A percentile compares a stretch with the other conserved stretches of the same genome.
Conservation (phyloP, 2,888 invertebrate species). For the Drosophila atripex region DNA sequence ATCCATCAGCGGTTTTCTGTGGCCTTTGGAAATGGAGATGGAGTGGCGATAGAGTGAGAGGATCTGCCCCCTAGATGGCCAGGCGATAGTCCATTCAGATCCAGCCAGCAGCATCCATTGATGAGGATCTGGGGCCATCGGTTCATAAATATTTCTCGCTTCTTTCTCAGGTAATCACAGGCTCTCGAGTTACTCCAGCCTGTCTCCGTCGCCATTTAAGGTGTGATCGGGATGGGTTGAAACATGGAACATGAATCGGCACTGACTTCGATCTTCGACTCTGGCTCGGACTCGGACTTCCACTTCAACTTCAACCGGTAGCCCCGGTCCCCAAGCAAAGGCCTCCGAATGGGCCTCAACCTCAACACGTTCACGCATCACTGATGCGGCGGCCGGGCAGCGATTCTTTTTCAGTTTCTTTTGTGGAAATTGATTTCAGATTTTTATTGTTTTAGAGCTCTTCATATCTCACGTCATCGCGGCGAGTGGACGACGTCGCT, state of each 20-base stretch:
- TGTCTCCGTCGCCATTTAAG: slow-evolving; percentile 71
- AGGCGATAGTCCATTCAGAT: slow-evolving; percentile 46
- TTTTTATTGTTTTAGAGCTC: slow-evolving; percentile 66
- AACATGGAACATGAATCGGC: slow-evolving; percentile 27
- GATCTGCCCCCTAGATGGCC: slow-evolving; percentile 43
- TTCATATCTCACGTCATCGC: slow-evolving; percentile 74
- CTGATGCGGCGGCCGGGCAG: slow-evolving; percentile 49
- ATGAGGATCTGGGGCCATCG: slow-evolving; percentile 61
- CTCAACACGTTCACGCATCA: slow-evolving; percentile 74
- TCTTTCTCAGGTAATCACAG: slow-evolving; percentile 66
- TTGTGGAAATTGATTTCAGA: slow-evolving; percentile 75
- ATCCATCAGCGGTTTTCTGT: slow-evolving; percentile 32
- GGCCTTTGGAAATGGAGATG: slow-evolving; percentile 55
- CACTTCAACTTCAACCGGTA: slow-evolving; percentile 40
- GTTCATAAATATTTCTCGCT: slow-evolving; percentile 74
- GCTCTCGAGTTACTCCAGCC: slow-evolving; percentile 67
- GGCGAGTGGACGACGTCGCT: slow-evolving; percentile 50
- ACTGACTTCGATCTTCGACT: slow-evolving; percentile 11
- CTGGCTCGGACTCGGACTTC: slow-evolving; percentile 12
- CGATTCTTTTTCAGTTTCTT: slow-evolving; percentile 26
- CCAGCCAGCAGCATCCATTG: slow-evolving; percentile 54
- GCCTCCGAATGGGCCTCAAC: slow-evolving; percentile 43
- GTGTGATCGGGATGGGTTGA: slow-evolving; percentile 63
- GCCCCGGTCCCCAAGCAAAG: slow-evolving; percentile 20
- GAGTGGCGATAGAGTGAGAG: slow-evolving; percentile 31